phyloP scores from a whole-genome alignment of 2,888 invertebrate species.

The Drosophila melanosoma region DNA sequence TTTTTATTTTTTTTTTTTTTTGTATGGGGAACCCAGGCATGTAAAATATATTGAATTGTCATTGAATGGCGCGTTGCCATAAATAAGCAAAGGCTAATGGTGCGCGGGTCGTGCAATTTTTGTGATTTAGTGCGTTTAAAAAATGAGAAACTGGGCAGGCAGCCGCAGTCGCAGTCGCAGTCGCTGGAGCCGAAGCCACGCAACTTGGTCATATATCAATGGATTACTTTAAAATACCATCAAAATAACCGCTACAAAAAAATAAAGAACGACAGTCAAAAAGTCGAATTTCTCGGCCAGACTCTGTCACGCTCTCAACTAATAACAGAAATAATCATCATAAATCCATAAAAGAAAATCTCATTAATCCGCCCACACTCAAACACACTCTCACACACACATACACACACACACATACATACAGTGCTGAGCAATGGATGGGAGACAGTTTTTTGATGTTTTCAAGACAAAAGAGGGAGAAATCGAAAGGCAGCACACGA shows the following conservation, averaged over 20 bases:
- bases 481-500: slow-evolving; percentile 50
- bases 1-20: slow-evolving; percentile 10
- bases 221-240: slow-evolving; percentile 73
- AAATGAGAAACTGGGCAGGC: slow-evolving; percentile 25
- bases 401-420: not conserved
- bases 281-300: slow-evolving; percentile 21
- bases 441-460: slow-evolving; percentile 59
- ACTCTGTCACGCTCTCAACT: slow-evolving; percentile 65
- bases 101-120: slow-evolving; percentile 72
- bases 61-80: slow-evolving; percentile 74
- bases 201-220: slow-evolving; percentile 62
- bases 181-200: slow-evolving; percentile 29
- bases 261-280: slow-evolving; percentile 24
- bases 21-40: slow-evolving; percentile 17
- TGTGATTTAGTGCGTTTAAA: slow-evolving; percentile 70
- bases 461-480: slow-evolving; percentile 41
- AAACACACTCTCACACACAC: slow-evolving; percentile 2
- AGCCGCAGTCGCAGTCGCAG: not conserved
- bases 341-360: slow-evolving; percentile 79
- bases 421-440: slow-evolving; percentile 9
- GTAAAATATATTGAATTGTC: slow-evolving; percentile 77
- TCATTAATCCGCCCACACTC: slow-evolving; percentile 64
- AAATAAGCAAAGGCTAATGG: slow-evolving; percentile 73
- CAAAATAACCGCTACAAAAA: slow-evolving; percentile 28
- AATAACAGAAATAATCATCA: slow-evolving; percentile 76